Percentiles rank a stretch among this genome's conserved stretches.
Evolutionary conservation across 2,113 vertebrate genomes (phyloP).

Genomic region (Pyxicephalus adspersus): DNA sequence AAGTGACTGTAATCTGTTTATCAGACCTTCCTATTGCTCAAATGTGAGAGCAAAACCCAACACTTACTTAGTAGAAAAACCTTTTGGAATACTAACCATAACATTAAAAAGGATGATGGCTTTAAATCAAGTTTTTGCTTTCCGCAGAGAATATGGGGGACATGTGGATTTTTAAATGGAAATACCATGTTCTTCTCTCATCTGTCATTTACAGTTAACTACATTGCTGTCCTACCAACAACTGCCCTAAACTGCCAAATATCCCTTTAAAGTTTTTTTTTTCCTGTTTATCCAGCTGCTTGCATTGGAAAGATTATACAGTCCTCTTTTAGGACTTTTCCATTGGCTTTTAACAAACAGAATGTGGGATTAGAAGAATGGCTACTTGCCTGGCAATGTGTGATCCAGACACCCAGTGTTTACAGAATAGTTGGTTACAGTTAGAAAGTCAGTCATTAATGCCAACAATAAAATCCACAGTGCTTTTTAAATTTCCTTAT

Average conservation of each 20-base stretch:
- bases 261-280: slow-evolving; percentile 25
- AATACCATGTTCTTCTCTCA: slow-evolving; percentile 19
- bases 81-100: not conserved
- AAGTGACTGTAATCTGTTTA: not conserved
- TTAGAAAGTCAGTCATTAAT: not conserved
- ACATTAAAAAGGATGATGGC: not conserved
- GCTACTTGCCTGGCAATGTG: slow-evolving; percentile 51
- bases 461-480: slow-evolving; percentile 25
- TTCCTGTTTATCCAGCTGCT: slow-evolving; percentile 48
- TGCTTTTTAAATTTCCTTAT: slow-evolving; percentile 25
- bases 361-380: slow-evolving; percentile 49
- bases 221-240: slow-evolving; percentile 15
- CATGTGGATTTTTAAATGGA: slow-evolving; percentile 19
- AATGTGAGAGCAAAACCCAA: not conserved
- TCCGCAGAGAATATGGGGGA: not conserved
- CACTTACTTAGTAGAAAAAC: not conserved
- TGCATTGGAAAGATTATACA: slow-evolving; percentile 27
- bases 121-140: not conserved
- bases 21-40: not conserved
- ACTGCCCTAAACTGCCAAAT: slow-evolving; percentile 29
- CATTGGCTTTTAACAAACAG: slow-evolving; percentile 47
- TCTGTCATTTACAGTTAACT: slow-evolving; percentile 27
- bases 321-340: slow-evolving; percentile 43
- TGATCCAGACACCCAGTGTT: slow-evolving; percentile 47
- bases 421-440: slow-evolving; percentile 36